Conservation (phyloP, 2,797 vertebrate genomes). For the Scomberomorus guttatus region DNA sequence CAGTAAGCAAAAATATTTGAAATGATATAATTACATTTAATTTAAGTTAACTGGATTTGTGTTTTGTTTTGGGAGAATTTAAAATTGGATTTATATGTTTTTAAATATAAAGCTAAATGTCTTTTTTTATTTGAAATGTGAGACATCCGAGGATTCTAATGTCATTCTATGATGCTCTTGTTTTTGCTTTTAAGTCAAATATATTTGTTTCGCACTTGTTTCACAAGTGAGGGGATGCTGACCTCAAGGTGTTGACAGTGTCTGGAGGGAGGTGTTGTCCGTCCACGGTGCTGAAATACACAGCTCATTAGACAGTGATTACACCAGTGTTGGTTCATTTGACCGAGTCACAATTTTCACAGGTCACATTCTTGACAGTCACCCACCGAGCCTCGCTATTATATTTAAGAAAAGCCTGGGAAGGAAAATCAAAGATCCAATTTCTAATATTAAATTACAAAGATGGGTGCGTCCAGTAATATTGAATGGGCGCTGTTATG, state of each 20-base stretch:
- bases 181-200: background rate
- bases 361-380: background rate
- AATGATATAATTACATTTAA: background rate
- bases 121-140: too few relatives aligned
- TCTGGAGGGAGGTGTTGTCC: background rate
- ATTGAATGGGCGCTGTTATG: background rate
- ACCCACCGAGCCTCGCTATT: background rate
- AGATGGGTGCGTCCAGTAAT: background rate
- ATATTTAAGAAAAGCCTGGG: background rate
- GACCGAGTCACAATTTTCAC: background rate
- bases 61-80: background rate
- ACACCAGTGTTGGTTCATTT: background rate
- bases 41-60: background rate
- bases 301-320: constrained; percentile 13
- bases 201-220: background rate
- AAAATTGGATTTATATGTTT: background rate
- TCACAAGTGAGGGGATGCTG: background rate
- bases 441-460: background rate
- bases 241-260: background rate
- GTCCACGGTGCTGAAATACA: constrained; percentile 44
- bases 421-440: background rate
- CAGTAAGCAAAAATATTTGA: background rate
- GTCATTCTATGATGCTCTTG: background rate
- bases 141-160: background rate
- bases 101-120: background rate